phyloP scores from a whole-genome alignment of 2,113 vertebrate genomes.

The Forbesichthys agassizii region DNA sequence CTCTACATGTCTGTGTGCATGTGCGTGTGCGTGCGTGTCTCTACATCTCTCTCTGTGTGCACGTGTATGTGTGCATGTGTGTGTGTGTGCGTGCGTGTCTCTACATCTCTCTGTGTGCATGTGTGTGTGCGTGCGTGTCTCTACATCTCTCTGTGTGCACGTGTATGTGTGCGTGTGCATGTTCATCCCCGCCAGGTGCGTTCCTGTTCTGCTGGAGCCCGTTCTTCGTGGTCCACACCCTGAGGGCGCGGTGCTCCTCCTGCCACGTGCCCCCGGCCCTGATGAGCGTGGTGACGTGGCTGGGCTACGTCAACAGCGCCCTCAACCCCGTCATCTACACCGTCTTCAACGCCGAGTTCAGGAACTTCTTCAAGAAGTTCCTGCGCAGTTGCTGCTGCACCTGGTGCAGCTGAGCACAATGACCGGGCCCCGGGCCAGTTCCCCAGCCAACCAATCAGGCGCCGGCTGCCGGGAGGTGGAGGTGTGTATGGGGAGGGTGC shows the following conservation, averaged over 20 bases:
- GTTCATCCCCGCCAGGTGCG: constrained; percentile 71
- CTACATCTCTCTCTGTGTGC: too few species aligned
- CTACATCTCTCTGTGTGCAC: too few species aligned
- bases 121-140: background rate
- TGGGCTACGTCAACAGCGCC: constrained; percentile 95
- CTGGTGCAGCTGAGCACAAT: constrained; percentile 2
- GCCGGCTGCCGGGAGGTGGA: too few species aligned
- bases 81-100: too few species aligned
- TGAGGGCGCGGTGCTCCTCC: constrained; percentile 81
- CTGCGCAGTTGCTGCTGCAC: constrained; percentile 75
- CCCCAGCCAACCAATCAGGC: background rate
- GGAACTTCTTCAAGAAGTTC: constrained; percentile 87
- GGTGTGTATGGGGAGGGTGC: background rate
- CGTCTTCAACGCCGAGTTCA: constrained; percentile 90
- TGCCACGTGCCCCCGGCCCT: constrained; percentile 81
- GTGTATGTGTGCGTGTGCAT: background rate
- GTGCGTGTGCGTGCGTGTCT: too few species aligned
- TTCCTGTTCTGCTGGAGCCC: constrained; percentile 97
- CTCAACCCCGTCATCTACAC: constrained; percentile 95
- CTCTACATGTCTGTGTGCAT: too few species aligned
- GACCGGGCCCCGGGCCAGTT: background rate
- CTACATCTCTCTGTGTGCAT: too few species aligned
- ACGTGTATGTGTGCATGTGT: too few species aligned
- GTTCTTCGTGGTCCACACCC: constrained; percentile 92
- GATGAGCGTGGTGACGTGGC: constrained; percentile 93